Conservation (phyloP, 2,113 vertebrate species). For the Tilapia sparmanii region DNA sequence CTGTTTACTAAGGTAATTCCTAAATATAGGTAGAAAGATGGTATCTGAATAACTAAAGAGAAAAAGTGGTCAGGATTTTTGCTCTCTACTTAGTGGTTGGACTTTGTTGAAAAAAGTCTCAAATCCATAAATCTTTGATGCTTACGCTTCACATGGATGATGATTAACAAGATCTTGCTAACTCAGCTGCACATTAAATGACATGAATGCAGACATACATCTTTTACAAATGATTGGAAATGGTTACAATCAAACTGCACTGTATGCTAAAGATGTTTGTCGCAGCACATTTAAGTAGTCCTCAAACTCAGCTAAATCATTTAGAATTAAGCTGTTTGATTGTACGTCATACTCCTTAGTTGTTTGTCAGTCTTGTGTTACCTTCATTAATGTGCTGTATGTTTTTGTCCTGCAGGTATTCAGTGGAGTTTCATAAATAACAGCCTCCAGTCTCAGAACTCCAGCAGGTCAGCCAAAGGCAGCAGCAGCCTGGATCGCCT, state of each 20-base stretch:
- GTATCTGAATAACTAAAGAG: background rate
- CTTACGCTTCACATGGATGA: background rate
- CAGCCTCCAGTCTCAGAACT: constrained; percentile 90
- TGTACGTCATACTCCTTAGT: background rate
- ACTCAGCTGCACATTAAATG: background rate
- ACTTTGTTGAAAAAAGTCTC: background rate
- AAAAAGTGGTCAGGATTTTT: background rate
- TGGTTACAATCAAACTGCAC: background rate
- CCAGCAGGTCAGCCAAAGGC: constrained; percentile 87
- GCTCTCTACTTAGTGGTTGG: background rate
- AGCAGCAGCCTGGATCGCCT: constrained; percentile 93
- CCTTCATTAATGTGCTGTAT: background rate
- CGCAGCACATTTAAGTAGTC: background rate
- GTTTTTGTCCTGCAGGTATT: constrained; percentile 69
- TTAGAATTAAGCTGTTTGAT: background rate
- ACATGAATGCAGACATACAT: background rate
- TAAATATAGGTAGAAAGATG: background rate
- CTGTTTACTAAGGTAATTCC: background rate
- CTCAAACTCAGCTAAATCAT: background rate
- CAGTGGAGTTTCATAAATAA: constrained; percentile 99
- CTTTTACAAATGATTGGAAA: background rate
- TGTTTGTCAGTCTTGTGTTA: background rate
- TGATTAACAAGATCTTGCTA: background rate
- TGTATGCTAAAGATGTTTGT: background rate
- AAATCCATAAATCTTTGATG: background rate